Evolutionary conservation across 2,113 vertebrate genomes (phyloP), one percentile per base, ranked within the genome.

Genomic region (Macquaria ambigua): DNA sequence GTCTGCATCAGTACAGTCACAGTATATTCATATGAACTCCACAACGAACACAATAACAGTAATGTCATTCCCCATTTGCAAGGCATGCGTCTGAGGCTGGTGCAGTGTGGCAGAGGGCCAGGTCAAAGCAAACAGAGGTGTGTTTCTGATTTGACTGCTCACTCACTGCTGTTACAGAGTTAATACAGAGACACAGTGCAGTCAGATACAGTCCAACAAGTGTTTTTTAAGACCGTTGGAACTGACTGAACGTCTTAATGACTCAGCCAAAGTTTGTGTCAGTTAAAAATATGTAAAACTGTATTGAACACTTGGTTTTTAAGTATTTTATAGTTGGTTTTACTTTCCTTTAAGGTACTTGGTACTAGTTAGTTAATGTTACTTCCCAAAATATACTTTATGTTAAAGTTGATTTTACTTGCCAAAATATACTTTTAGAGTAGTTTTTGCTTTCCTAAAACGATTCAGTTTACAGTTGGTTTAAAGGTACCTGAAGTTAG

Each of bases 61-160:
- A 82, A 83, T 59, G 85, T 87, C 86, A 87, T 72, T 82, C 77
- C 73, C 63, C 61, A 91, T 91, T 91, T 94, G 92, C 91, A 93
- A 93, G 59, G 87, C 81, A 1, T 89, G 90, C 5, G 87, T 84
- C 80, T 77, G 91, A 61, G 72, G 85, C 69, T 11, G 86, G 74
- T 16, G 75, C 86, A 52, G 77, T 37, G 62, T 79, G 88, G 87
- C 85, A 79, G 43, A 79, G 71, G 82, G 71, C 72, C 90, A 75
- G 87, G 74, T 77, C 89, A 94, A 86, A 87, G 88, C 87, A 95
- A 95, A 96, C 91, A 95, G 91, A 94, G 94, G 93, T 94, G 94
- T 94, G 93, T 90, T 88, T 75, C 76, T 88, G 79, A 79, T 93
- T 89, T 88, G 87, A 89, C 82, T 89, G 81, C 56, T 82, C 59